Conservation (phyloP, 2,113 vertebrate genomes). For the Protomyctophum bolini region DNA sequence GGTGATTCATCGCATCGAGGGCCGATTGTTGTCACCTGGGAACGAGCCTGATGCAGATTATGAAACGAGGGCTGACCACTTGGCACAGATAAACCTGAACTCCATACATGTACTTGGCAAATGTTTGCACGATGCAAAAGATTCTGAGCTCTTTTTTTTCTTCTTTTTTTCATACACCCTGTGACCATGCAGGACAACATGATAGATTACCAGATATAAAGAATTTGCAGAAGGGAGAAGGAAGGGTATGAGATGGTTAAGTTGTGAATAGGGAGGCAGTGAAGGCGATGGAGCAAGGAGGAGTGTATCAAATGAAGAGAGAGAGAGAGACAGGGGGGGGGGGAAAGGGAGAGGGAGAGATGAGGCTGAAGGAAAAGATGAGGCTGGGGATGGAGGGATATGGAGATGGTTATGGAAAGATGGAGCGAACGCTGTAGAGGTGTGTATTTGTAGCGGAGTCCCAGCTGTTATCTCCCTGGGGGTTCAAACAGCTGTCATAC, state of each 20-base stretch:
- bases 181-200: slow-evolving; percentile 21
- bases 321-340: too few relatives aligned
- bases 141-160: too few relatives aligned
- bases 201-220: not conserved
- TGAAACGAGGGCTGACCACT: too few relatives aligned
- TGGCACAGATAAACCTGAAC: too few relatives aligned
- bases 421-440: slow-evolving; percentile 57
- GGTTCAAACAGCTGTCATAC: slow-evolving; percentile 86
- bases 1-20: too few relatives aligned
- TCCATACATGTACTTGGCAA: too few relatives aligned
- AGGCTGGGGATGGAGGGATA: slow-evolving; percentile 60
- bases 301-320: slow-evolving; percentile 44
- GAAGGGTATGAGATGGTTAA: not conserved
- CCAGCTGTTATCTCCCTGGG: slow-evolving; percentile 85
- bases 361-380: slow-evolving; percentile 55
- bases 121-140: too few relatives aligned
- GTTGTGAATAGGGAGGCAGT: not conserved
- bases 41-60: too few relatives aligned
- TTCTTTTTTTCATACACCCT: not conserved
- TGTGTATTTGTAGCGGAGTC: slow-evolving; percentile 70
- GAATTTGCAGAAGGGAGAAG: slow-evolving; percentile 9
- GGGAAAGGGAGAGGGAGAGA: too few relatives aligned
- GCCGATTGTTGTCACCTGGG: too few relatives aligned
- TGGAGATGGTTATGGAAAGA: slow-evolving; percentile 58
- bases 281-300: slow-evolving; percentile 9